Conservation (phyloP, 2,888 invertebrate species). For the Chaitophorus viminalis region DNA sequence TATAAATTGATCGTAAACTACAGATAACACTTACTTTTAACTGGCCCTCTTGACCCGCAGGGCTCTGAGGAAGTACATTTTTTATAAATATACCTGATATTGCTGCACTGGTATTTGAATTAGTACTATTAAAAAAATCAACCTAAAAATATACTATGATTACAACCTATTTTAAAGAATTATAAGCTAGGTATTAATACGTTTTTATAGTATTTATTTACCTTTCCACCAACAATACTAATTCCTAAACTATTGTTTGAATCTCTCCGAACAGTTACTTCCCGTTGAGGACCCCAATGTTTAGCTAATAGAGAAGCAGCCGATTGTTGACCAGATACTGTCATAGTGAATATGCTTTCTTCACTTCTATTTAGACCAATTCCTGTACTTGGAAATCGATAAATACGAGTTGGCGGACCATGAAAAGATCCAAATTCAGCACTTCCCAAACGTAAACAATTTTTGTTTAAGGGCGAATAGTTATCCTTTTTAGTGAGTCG, state of each 20-base stretch:
- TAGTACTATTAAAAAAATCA: constrained; percentile 77
- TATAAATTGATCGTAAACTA: not conserved
- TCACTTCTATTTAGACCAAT: constrained; percentile 64
- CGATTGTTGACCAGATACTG: constrained; percentile 67
- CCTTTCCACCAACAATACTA: constrained; percentile 96
- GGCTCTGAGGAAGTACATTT: constrained; percentile 92
- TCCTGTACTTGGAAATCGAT: constrained; percentile 64
- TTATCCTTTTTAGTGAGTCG: constrained; percentile 1
- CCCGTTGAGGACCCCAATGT: constrained; percentile 86
- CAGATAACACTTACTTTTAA: constrained; percentile 75
- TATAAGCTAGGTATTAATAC: too few relatives aligned
- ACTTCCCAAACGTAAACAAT: constrained; percentile 63
- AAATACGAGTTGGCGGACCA: constrained; percentile 60
- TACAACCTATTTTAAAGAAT: not conserved
- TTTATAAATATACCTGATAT: constrained; percentile 98
- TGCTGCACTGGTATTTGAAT: constrained; percentile 76
- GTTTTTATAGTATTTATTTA: constrained; percentile 66
- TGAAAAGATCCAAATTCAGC: constrained; percentile 61
- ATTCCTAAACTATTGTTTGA: constrained; percentile 89
- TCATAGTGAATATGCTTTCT: constrained; percentile 67
- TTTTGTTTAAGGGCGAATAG: constrained; percentile 13
- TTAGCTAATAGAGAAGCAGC: constrained; percentile 72
- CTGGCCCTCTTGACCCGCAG: constrained; percentile 89
- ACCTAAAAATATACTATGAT: constrained; percentile 70
- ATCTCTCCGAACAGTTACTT: constrained; percentile 78